Evolutionary conservation across 2,113 vertebrate species (phyloP).

Genomic region (Corythornis cristatus): DNA sequence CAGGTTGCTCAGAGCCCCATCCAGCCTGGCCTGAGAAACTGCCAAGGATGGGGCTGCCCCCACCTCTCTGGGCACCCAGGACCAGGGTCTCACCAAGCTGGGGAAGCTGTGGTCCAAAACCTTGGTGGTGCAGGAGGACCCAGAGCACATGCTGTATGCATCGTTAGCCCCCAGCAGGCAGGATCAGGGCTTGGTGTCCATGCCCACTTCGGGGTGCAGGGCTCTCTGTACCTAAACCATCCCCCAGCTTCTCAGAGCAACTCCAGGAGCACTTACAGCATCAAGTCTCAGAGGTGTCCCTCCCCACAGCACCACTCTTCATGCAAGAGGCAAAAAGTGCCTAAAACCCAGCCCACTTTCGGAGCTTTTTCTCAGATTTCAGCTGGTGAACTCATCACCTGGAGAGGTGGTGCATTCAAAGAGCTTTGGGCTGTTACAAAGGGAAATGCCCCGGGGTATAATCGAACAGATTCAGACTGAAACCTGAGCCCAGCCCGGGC

Average conservation of each 20-base stretch:
- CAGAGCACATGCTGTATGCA: rapidly evolving
- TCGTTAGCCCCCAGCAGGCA: rapidly evolving
- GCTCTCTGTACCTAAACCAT: neutral
- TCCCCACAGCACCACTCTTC: neutral
- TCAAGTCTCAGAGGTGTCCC: neutral
- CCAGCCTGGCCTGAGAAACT: too few species aligned
- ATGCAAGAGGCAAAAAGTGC: neutral
- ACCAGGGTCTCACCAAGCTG: neutral
- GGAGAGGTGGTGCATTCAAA: neutral
- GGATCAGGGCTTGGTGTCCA: neutral
- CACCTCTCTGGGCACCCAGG: too few species aligned
- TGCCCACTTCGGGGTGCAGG: rapidly evolving
- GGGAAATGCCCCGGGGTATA: neutral
- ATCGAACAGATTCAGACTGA: neutral
- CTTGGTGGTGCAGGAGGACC: neutral
- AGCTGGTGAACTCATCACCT: neutral
- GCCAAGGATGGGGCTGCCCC: too few species aligned
- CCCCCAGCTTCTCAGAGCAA: neutral
- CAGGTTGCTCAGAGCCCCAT: too few species aligned
- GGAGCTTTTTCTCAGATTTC: neutral
- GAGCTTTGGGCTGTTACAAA: neutral
- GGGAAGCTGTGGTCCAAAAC: neutral
- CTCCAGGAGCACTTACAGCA: neutral
- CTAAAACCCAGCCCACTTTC: rapidly evolving
- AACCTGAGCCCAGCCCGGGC: neutral